A percentile compares a stretch with the other conserved stretches of the same genome.
phyloP scores from a whole-genome alignment of 1,140 invertebrate genomes.

The Diplogasteroides magnus region DNA sequence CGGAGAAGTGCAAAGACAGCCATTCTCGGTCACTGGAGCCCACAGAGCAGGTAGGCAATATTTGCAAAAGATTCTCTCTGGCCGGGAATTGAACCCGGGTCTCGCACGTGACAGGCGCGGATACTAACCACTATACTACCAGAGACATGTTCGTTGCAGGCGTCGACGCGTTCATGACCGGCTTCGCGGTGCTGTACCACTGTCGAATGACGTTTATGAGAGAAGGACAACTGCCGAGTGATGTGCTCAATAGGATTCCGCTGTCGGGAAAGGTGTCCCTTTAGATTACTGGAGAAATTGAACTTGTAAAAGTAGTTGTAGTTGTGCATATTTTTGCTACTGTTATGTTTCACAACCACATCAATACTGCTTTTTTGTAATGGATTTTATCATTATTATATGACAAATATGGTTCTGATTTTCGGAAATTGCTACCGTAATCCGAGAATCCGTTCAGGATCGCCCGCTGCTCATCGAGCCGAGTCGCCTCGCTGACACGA shows the following conservation, averaged over 20 bases:
- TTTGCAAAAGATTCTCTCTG: constrained; percentile 2
- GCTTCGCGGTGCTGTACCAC: constrained; percentile 15
- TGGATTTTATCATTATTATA: background rate
- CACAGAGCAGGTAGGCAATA: constrained; percentile 1
- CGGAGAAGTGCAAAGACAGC: too few species aligned
- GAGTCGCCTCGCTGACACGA: background rate
- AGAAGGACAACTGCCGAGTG: background rate
- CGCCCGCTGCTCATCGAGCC: background rate
- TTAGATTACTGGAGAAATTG: background rate
- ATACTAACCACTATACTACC: background rate
- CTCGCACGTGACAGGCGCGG: background rate
- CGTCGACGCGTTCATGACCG: constrained; percentile 17
- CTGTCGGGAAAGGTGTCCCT: background rate
- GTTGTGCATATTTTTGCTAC: too few species aligned
- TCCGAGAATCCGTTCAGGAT: background rate
- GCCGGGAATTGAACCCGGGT: background rate
- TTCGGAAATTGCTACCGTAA: too few species aligned
- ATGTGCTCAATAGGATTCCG: background rate
- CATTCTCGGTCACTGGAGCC: constrained; percentile 3
- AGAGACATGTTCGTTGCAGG: constrained; percentile 6
- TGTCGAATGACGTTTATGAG: constrained; percentile 6
- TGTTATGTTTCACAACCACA: too few species aligned
- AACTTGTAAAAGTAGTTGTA: too few species aligned
- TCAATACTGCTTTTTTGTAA: too few species aligned
- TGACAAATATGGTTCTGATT: background rate